Evolutionary conservation across 1,140 invertebrate genomes (phyloP), one percentile per base, ranked within the genome.

Genomic region (Melipona quadrifasciata): DNA sequence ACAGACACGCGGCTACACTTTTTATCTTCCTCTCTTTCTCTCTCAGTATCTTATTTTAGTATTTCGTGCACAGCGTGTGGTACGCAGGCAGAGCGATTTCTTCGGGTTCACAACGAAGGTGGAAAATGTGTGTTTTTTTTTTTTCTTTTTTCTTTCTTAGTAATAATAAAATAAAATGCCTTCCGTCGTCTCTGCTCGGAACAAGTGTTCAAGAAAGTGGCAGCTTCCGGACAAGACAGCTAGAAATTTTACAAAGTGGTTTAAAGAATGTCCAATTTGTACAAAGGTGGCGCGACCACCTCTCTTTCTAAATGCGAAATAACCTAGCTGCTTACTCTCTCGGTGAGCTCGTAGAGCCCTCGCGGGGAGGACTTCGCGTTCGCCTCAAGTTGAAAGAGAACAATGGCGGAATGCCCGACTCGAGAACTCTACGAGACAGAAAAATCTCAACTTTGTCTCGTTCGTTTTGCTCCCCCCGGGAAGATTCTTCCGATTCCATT

Each of bases 1-100:
- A 73, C 70, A 77, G 55, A 79, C 61, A 82, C 78, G 67, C 82
- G 78, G 80, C 85, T 86, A 70, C 34, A 77, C 31, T 24, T 51
- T 51, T 17, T 73, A 19, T 86, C 24, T 82, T 71, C 39, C 77
- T 84, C 73, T 80, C 10, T 14, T 1, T 70, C 74, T 80, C 82
- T 76, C 34, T 12, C 27, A n/a, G 10, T 61, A 58, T 12, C 6
- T 47, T 61, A 6, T 39, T 2, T 58, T 34, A 67, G 47, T 78
- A 24, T 78, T 24, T 16, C 51, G 11, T 67, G 64, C n/a, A 53
- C 76, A 53, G 76, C n/a, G 19, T 39, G 58, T 19, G 74, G 24
- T 4, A n/a, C n/a, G 16, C 19, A 17, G 24, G 27, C 11, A 4
- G 16, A 47, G n/a, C n/a, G 14, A 61, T 27, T 10, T 51, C 6